Conservation (phyloP, 1,140 invertebrate genomes). For the Magallana angulata region DNA sequence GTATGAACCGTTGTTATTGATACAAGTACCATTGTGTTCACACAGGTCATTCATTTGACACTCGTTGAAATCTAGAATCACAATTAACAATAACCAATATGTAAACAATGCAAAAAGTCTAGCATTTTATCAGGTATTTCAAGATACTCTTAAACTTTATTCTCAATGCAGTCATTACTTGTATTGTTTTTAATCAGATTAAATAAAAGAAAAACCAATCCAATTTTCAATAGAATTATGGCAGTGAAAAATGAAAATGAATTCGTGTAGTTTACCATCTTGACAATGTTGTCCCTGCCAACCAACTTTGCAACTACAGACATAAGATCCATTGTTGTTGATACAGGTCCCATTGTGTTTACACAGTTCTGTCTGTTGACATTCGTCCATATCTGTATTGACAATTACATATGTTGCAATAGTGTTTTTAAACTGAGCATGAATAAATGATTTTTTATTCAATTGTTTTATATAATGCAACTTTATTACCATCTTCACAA, state of each 20-base stretch:
- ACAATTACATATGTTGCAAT: neutral
- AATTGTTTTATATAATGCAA: neutral
- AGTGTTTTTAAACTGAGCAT: neutral
- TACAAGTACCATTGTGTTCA: slow-evolving; percentile 25
- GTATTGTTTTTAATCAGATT: no score
- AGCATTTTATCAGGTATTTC: no score
- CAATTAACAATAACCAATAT: no score
- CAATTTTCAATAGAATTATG: no score
- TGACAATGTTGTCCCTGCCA: slow-evolving; percentile 37
- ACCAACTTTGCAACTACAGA: slow-evolving; percentile 26
- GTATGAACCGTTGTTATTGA: slow-evolving; percentile 38
- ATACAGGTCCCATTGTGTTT: slow-evolving; percentile 39
- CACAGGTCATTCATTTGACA: neutral
- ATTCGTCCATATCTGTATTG: slow-evolving; percentile 59
- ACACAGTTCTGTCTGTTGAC: slow-evolving; percentile 56
- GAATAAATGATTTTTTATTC: neutral
- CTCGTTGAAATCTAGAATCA: slow-evolving; percentile 21
- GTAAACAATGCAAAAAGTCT: no score
- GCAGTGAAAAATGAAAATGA: no score
- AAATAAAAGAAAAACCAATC: no score
- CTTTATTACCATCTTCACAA: slow-evolving; percentile 77
- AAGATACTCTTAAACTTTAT: no score
- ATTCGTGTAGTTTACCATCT: neutral
- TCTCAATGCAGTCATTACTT: no score
- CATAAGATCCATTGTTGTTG: slow-evolving; percentile 4